Percentiles rank a stretch among this genome's conserved stretches.
Evolutionary conservation across 2,113 vertebrate species (phyloP).

Genomic region (Apodemus speciosus): DNA sequence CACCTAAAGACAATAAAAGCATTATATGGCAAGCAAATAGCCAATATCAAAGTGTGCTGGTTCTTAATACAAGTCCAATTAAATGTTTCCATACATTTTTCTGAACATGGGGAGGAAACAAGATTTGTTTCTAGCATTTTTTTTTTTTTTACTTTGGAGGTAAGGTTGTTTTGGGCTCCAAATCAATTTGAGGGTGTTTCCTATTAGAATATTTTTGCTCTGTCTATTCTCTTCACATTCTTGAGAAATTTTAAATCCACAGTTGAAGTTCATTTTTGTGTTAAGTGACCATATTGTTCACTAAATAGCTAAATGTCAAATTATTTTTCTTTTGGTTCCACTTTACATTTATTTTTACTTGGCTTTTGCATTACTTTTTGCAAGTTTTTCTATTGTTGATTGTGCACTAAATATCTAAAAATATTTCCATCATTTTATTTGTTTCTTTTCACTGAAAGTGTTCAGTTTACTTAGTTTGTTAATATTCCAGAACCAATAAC

Average conservation of each 20-base stretch:
- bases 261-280: conserved; percentile 24
- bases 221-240: not conserved
- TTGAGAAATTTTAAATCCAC: conserved; percentile 33
- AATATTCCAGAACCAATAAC: conserved; percentile 58
- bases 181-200: not conserved
- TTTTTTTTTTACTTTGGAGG: conserved; percentile 51
- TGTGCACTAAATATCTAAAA: conserved; percentile 38
- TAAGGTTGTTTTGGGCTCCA: not conserved
- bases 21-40: too few relatives aligned
- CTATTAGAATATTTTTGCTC: not conserved
- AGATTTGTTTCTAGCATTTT: not conserved
- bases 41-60: not conserved
- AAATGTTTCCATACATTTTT: not conserved
- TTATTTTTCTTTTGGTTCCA: conserved; percentile 38
- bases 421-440: conserved; percentile 32
- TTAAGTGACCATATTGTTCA: conserved; percentile 12
- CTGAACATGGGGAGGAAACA: not conserved
- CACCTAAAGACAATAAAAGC: too few relatives aligned
- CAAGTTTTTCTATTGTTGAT: not conserved
- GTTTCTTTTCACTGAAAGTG: conserved; percentile 31
- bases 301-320: not conserved
- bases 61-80: not conserved
- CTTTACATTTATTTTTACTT: conserved; percentile 40
- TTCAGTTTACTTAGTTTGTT: conserved; percentile 56
- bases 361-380: conserved; percentile 5